These are phyloP conservation scores for Paramormyrops hopkinsi DNA, from an alignment of 2,797 vertebrate species.

Conservation along the genomic window DNA sequence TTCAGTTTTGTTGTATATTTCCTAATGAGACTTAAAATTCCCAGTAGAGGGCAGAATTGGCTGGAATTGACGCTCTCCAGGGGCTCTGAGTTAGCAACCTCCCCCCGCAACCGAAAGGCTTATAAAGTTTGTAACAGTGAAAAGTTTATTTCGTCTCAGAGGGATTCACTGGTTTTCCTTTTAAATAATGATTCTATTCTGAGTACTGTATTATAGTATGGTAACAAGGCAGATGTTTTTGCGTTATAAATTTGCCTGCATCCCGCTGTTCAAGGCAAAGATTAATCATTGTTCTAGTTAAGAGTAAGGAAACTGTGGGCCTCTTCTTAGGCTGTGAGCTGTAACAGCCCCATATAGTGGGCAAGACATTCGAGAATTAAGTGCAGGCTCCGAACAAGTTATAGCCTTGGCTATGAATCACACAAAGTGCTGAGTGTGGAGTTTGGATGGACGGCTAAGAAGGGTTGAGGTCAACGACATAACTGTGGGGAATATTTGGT, in stretches of 20 bases:
- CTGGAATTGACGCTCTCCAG: neutral
- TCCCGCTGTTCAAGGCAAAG: neutral
- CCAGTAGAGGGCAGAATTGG: conserved; percentile 25
- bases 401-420: neutral
- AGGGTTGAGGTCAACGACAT: neutral
- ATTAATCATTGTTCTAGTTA: neutral
- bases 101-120: neutral
- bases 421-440: neutral
- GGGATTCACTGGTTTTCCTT: neutral
- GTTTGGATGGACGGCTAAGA: neutral
- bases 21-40: neutral
- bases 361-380: neutral
- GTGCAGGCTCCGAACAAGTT: neutral
- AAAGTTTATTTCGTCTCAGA: neutral
- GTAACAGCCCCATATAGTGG: neutral
- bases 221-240: neutral
- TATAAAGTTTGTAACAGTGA: neutral
- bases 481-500: neutral
- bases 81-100: neutral
- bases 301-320: neutral
- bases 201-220: neutral
- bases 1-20: neutral
- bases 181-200: neutral
- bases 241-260: neutral
- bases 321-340: neutral